phyloP scores from a whole-genome alignment of 2,113 vertebrate genomes.

The Aythya baeri region DNA sequence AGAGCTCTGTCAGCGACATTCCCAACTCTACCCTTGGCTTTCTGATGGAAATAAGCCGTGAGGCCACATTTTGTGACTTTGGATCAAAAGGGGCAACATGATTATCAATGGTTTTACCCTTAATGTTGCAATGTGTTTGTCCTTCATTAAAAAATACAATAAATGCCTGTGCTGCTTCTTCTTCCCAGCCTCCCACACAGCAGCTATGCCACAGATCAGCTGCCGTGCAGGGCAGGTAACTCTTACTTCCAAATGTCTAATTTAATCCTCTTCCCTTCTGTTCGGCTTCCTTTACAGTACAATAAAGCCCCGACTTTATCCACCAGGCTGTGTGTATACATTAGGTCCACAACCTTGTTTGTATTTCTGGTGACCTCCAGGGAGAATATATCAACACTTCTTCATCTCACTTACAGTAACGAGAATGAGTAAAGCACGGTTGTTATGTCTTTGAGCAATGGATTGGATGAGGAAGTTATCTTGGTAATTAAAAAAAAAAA shows the following conservation, averaged over 20 bases:
- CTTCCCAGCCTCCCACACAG: background rate
- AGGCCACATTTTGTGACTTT: background rate
- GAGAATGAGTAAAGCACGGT: background rate
- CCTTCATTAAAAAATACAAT: constrained; percentile 10
- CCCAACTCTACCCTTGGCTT: background rate
- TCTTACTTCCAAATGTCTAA: constrained; percentile 2
- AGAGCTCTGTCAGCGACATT: background rate
- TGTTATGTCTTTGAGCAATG: constrained; percentile 8
- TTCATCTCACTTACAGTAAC: constrained; percentile 30
- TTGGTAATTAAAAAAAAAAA: constrained; percentile 30
- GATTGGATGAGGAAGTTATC: constrained; percentile 1
- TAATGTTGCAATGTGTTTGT: background rate
- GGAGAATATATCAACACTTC: constrained; percentile 32
- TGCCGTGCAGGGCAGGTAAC: background rate
- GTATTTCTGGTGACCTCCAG: constrained; percentile 10
- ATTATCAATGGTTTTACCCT: background rate
- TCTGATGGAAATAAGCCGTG: background rate
- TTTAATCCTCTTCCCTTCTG: constrained; percentile 39
- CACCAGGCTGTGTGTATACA: background rate
- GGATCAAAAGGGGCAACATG: background rate
- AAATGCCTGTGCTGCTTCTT: background rate
- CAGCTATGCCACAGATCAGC: constrained; percentile 10
- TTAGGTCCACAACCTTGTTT: background rate
- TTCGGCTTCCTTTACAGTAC: background rate
- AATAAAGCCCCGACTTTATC: background rate